phyloP scores from a whole-genome alignment of 2,113 vertebrate species.

The Anarrhichthys ocellatus region DNA sequence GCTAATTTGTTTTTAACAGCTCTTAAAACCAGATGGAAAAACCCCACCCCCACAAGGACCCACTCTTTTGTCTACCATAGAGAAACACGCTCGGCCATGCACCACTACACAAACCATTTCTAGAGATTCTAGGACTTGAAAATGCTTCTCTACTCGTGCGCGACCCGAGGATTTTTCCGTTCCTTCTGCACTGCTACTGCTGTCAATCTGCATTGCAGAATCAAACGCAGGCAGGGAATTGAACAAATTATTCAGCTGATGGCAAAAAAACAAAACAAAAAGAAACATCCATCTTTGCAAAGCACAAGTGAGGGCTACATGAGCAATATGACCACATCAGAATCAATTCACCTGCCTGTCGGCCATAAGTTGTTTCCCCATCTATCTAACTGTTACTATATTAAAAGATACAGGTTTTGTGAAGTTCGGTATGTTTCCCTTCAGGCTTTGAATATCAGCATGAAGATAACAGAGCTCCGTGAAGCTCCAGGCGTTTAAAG shows the following conservation, averaged over 20 bases:
- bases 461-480: conserved; percentile 24
- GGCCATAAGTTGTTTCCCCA: not conserved
- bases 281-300: not conserved
- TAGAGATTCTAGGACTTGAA: conserved; percentile 32
- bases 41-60: conserved; percentile 14
- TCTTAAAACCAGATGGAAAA: conserved; percentile 25
- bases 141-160: conserved; percentile 1
- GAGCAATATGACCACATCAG: conserved; percentile 9
- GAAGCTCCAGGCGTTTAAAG: conserved; percentile 17
- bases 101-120: conserved; percentile 29
- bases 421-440: conserved; percentile 10
- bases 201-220: conserved; percentile 54
- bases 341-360: conserved; percentile 17
- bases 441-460: conserved; percentile 14
- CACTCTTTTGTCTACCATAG: conserved; percentile 9
- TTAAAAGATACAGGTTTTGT: conserved; percentile 14
- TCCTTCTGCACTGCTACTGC: conserved; percentile 22
- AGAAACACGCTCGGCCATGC: conserved; percentile 40
- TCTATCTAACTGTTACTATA: conserved; percentile 6
- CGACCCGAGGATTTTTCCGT: not conserved
- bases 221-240: conserved; percentile 42
- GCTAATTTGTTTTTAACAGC: conserved; percentile 37
- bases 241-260: conserved; percentile 43
- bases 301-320: conserved; percentile 12
- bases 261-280: conserved; percentile 7